Evolutionary conservation across 2,113 vertebrate genomes (phyloP), one percentile per base, ranked within the genome.

Genomic region (Serinus canaria): DNA sequence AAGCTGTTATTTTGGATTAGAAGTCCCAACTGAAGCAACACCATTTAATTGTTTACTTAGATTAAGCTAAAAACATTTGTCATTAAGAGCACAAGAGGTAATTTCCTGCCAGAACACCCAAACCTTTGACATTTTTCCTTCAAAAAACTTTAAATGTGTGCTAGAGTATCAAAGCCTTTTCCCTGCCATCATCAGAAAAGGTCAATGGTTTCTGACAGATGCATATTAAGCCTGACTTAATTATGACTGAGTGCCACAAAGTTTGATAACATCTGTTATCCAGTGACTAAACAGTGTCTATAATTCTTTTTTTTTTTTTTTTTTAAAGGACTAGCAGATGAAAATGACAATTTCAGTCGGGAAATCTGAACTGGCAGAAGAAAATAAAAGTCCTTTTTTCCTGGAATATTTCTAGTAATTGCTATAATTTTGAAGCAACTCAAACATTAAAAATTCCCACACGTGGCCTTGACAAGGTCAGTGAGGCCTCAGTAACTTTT

Each of bases 341-440:
- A 97, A 98, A 98, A 98, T 98, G 95, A 97, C 92, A 94, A 78
- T 92, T 94, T 96, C 96, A 97, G 92, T 39, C 1, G 81, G 84
- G 96, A 96, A 96, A 97, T 94, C 81, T 93, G 94, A 95, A 95
- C 89, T 95, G 95, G 85, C 91, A 88, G 88, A 94, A 95, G 55
- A 53, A 76, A 88, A 93, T 77, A 81, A 76, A 69, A 44, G 13
- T 15, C 27, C 4, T 56, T 92, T 98, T 98, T 98, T 98, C 98
- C 98, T 98, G 98, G 97, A 98, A 99, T 98, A 98, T 98, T 98
- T 98, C 64, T 98, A 97, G 98, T 98, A 99, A 99, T 98, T 99
- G 98, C 97, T 98, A 97, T 98, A 99, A 99, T 99, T 99, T 99
- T 97, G 97, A 98, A 98, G 98, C 97, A 98, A 98, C 97, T 97